These are phyloP conservation scores for Carapus acus DNA, from an alignment of 2,797 vertebrate genomes.

Conservation along the genomic window DNA sequence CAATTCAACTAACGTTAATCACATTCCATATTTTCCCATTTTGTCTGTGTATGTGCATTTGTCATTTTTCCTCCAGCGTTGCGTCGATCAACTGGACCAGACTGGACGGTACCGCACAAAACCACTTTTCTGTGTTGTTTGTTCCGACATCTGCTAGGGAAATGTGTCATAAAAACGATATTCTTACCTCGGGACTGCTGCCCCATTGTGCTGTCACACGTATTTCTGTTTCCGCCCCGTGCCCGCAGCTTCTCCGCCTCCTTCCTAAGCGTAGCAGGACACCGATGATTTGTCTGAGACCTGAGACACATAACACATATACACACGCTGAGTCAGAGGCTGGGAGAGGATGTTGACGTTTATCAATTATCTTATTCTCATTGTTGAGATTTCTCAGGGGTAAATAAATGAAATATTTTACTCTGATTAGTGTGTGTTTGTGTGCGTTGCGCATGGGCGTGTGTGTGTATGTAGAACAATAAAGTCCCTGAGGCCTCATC, in stretches of 20 bases:
- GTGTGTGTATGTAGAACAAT: background rate
- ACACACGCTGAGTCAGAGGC: slow-evolving; percentile 2
- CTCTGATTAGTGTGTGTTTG: slow-evolving; percentile 15
- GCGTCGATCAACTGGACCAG: background rate
- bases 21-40: too few relatives aligned
- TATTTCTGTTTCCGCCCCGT: slow-evolving; percentile 17
- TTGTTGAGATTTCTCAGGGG: background rate
- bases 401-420: background rate
- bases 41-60: too few relatives aligned
- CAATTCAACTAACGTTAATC: too few relatives aligned
- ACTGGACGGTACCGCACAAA: too few relatives aligned
- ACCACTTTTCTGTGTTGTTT: too few relatives aligned
- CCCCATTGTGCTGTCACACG: slow-evolving; percentile 8
- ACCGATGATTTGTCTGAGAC: slow-evolving; percentile 1
- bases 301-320: background rate
- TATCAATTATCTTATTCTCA: background rate
- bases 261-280: slow-evolving; percentile 4
- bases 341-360: background rate
- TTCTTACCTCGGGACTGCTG: slow-evolving; percentile 4
- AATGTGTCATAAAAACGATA: slow-evolving; percentile 28
- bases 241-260: slow-evolving; percentile 9
- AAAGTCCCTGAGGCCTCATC: slow-evolving; percentile 20
- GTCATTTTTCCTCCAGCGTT: slow-evolving; percentile 1
- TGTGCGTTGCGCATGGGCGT: too few relatives aligned
- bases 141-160: slow-evolving; percentile 6